Evolutionary conservation across 2,113 vertebrate genomes (phyloP).

Genomic region (Notarius lentiginosus): DNA sequence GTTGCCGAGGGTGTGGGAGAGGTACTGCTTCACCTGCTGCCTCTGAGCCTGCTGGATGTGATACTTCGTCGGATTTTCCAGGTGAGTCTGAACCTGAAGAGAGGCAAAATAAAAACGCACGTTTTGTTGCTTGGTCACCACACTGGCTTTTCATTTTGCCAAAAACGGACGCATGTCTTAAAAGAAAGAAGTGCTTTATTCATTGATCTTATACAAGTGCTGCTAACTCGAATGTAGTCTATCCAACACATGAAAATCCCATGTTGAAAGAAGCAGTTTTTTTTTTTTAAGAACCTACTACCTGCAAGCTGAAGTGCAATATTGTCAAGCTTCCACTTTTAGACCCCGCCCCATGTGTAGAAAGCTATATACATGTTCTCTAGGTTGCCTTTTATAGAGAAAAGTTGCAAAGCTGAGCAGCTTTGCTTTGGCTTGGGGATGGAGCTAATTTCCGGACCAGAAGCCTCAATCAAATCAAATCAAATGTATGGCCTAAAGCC

Average conservation of each 20-base stretch:
- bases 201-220: too few species aligned
- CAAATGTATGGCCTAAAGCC: background rate
- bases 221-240: background rate
- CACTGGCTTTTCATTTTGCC: background rate
- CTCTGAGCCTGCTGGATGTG: slow-evolving; percentile 83
- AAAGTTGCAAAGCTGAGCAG: background rate
- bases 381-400: background rate
- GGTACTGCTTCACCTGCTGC: slow-evolving; percentile 84
- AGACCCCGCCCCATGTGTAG: too few species aligned
- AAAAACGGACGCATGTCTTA: background rate
- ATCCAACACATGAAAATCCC: background rate
- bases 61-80: slow-evolving; percentile 86
- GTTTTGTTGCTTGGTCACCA: background rate
- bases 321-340: too few species aligned
- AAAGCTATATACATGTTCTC: background rate
- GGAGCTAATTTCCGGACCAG: background rate
- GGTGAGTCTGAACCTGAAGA: slow-evolving; percentile 81
- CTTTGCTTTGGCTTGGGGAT: background rate
- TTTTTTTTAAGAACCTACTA: background rate
- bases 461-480: background rate
- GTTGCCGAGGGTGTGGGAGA: slow-evolving; percentile 76
- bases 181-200: background rate
- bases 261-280: background rate
- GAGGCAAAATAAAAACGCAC: slow-evolving; percentile 1
- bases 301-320: too few species aligned